Evolutionary conservation across 2,888 invertebrate genomes (phyloP), one percentile per base, ranked within the genome.

Genomic region (Drosophila yooni): DNA sequence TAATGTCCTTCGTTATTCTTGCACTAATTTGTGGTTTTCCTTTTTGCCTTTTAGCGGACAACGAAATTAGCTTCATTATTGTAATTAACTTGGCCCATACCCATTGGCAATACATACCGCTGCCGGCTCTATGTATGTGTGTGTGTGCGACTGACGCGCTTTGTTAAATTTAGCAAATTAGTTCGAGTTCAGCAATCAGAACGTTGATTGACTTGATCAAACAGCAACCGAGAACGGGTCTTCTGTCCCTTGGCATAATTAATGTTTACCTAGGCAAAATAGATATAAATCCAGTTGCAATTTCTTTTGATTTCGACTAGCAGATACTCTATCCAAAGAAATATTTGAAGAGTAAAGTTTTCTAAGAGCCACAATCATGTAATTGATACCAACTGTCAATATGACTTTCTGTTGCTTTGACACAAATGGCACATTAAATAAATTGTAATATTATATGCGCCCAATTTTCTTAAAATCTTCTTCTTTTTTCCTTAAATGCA

Each of bases 1-100:
- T 58, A 50, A 76, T 73, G 65, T 81, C 70, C 65, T 61, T 73
- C 70, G 63, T 73, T 82, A 76, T 79, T 70, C 61, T 70, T 76
- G 79, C 69, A 74, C 81, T 81, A 83, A 81, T 83, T 81, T 83
- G 83, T 82, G 83, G 83, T 79, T 81, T 81, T 79, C 70, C 71
- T 70, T 74, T 79, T 76, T 70, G 81, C 70, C 75, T 78, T 73
- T 64, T 69, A 72, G 59, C 81, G 71, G 62, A 59, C 73, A 67
- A 77, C 76, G 61, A 81, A 83, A 82, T 82, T 83, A 79, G 82
- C 83, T 82, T 82, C 74, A 82, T 82, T 82, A 82, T 82, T 81
- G 81, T 82, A 82, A 82, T 82, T 82, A 83, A 83, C 82, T 83
- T 82, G 81, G 71, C 68, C 68, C 64, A 72, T 57, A 70, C 63